Evolutionary conservation across 2,113 vertebrate species (phyloP).

Genomic region (Passer montanus): DNA sequence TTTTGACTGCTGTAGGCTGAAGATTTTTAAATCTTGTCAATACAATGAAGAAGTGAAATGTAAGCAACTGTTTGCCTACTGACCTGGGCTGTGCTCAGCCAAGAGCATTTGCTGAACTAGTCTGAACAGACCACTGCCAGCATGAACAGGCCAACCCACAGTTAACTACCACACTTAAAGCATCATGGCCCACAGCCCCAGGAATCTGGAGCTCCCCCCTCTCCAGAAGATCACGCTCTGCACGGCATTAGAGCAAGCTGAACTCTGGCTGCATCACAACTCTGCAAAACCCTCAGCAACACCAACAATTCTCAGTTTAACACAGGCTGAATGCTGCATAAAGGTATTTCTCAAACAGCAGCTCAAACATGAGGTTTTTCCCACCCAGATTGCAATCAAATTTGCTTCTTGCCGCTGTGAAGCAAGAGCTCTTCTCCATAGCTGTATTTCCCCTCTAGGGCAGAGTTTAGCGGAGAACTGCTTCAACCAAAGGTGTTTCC

Average conservation of each 20-base stretch:
- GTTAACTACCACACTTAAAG: background rate
- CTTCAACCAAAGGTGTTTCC: slow-evolving; percentile 7
- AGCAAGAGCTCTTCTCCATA: background rate
- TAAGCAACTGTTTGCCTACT: slow-evolving; percentile 21
- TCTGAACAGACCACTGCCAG: background rate
- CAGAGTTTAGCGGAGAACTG: slow-evolving; percentile 19
- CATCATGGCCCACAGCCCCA: background rate
- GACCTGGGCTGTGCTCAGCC: slow-evolving; percentile 5
- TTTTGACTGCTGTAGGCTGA: background rate
- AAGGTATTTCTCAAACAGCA: slow-evolving; percentile 13
- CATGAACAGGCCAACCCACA: background rate
- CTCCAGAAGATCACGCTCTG: background rate
- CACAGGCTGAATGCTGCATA: background rate
- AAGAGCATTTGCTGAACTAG: slow-evolving; percentile 3
- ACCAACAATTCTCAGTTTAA: background rate
- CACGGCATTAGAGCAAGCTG: background rate
- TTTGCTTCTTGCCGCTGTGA: slow-evolving; percentile 7
- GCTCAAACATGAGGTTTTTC: background rate
- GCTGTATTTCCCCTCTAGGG: background rate
- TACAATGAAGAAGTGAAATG: slow-evolving; percentile 26
- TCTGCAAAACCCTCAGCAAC: background rate
- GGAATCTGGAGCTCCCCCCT: background rate
- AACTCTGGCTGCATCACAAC: background rate
- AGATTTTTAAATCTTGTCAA: slow-evolving; percentile 15
- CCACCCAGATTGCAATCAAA: background rate